A percentile compares a stretch with the other conserved stretches of the same genome.
Conservation (phyloP, 2,888 invertebrate species). For the Spisula subtruncata region DNA sequence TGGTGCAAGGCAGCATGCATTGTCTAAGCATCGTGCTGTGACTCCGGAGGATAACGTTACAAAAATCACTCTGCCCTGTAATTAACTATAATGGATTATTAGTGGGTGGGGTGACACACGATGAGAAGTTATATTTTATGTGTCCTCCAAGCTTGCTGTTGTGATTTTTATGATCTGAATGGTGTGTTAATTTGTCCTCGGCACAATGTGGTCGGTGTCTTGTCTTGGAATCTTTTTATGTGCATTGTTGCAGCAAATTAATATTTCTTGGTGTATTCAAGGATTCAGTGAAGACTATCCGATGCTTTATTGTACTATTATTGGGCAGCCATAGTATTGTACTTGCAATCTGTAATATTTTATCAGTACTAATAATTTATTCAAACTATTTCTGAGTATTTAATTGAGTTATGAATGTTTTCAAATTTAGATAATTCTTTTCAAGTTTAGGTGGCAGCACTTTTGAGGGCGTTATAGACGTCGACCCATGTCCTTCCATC, state of each 20-base stretch:
- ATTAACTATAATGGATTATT: slow-evolving; percentile 66
- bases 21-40: slow-evolving; percentile 26
- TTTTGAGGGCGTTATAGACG: too few species aligned
- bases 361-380: background rate
- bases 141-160: slow-evolving; percentile 35
- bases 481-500: too few species aligned
- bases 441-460: too few species aligned
- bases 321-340: background rate
- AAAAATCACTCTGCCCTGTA: slow-evolving; percentile 54
- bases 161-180: slow-evolving; percentile 50
- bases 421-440: too few species aligned
- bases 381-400: background rate
- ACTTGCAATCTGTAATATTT: background rate
- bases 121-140: slow-evolving; percentile 57
- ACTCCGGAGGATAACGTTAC: slow-evolving; percentile 54
- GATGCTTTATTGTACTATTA: background rate
- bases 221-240: slow-evolving; percentile 47
- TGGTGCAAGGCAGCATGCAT: slow-evolving; percentile 47
- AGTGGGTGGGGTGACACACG: slow-evolving; percentile 64
- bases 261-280: slow-evolving; percentile 17
- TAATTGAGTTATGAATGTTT: too few species aligned
- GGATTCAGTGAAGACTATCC: background rate
- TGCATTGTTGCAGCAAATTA: slow-evolving; percentile 33
- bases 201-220: slow-evolving; percentile 37
- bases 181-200: slow-evolving; percentile 42